Percentiles rank a stretch among this genome's conserved stretches.
phyloP scores from a whole-genome alignment of 2,113 vertebrate genomes.

The Talpa occidentalis region DNA sequence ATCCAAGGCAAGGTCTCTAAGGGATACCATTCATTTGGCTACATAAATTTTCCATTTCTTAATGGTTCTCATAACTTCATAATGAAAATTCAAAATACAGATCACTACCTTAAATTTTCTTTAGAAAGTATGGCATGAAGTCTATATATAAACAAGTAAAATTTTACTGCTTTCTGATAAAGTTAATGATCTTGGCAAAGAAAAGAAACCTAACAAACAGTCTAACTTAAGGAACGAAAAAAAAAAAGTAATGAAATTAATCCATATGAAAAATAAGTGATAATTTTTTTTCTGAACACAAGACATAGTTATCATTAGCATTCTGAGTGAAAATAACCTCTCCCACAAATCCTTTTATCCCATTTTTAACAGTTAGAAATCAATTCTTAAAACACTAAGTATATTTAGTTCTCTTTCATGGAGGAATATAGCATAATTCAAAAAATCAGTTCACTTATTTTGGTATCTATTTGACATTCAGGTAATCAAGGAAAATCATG shows the following conservation, averaged over 20 bases:
- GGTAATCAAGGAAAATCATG: slow-evolving; percentile 14
- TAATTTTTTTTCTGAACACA: neutral
- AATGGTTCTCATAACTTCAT: neutral
- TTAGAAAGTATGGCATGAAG: neutral
- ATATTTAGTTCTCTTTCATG: slow-evolving; percentile 26
- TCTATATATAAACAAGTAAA: neutral
- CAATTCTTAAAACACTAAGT: slow-evolving; percentile 31
- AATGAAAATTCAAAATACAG: neutral
- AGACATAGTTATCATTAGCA: neutral
- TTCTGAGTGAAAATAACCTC: neutral
- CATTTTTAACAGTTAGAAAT: slow-evolving; percentile 10
- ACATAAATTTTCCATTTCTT: neutral
- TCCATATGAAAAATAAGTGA: neutral
- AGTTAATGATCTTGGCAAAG: neutral
- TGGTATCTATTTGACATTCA: neutral
- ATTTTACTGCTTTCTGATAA: neutral
- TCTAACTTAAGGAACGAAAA: neutral
- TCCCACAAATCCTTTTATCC: neutral
- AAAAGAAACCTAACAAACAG: neutral
- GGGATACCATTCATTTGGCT: neutral
- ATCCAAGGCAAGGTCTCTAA: neutral
- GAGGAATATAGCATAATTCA: neutral
- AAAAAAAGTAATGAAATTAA: slow-evolving; percentile 20
- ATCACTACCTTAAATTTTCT: neutral
- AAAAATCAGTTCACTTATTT: slow-evolving; percentile 15